Evolutionary conservation across 2,797 vertebrate species (phyloP).

Genomic region (Bradypus variegatus): DNA sequence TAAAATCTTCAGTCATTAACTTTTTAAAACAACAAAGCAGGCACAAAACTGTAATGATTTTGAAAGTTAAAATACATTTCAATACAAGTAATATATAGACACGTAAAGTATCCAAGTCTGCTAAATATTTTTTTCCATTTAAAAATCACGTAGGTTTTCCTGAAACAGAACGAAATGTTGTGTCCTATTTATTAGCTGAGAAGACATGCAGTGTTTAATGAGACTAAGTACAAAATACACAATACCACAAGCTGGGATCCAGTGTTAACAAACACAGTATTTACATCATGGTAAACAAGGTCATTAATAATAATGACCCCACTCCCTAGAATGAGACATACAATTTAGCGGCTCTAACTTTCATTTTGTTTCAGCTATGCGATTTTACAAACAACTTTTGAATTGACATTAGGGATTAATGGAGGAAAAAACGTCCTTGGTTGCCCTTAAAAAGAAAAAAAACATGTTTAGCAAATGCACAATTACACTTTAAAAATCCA

Average conservation of each 20-base stretch:
- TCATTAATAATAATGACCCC: constrained; percentile 27
- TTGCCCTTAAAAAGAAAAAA: constrained; percentile 62
- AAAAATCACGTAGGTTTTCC: constrained; percentile 16
- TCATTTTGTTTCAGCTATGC: constrained; percentile 32
- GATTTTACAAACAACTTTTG: constrained; percentile 50
- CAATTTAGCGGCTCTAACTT: constrained; percentile 38
- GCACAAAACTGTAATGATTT: not conserved
- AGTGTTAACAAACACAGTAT: constrained; percentile 21
- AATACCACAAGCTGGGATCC: constrained; percentile 4
- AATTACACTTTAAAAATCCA: constrained; percentile 41
- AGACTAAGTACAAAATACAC: constrained; percentile 26
- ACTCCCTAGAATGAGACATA: constrained; percentile 4
- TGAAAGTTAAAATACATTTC: constrained; percentile 35
- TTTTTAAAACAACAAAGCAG: constrained; percentile 39
- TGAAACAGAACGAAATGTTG: constrained; percentile 27
- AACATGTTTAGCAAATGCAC: constrained; percentile 57
- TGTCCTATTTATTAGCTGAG: constrained; percentile 31
- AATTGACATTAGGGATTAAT: constrained; percentile 43
- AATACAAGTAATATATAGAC: not conserved
- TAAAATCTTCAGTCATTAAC: not conserved
- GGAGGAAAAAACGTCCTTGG: constrained; percentile 44
- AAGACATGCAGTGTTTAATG: constrained; percentile 27
- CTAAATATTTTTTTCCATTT: constrained; percentile 26
- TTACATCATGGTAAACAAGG: constrained; percentile 10
- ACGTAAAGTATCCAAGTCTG: not conserved